phyloP scores from a whole-genome alignment of 1,140 invertebrate genomes.

The Bombus ignitus region DNA sequence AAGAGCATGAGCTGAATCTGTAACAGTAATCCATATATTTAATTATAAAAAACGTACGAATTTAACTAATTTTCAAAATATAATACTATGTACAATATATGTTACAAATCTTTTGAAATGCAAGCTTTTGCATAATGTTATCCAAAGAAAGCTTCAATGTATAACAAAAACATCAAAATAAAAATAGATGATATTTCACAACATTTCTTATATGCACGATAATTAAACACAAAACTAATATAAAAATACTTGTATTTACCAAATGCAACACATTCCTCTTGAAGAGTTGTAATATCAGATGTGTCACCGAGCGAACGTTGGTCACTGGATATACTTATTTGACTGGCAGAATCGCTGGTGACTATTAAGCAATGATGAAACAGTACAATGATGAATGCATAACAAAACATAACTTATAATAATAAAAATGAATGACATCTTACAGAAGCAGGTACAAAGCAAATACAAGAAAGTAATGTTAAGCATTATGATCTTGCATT shows the following conservation, averaged over 20 bases:
- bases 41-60: constrained; percentile 22
- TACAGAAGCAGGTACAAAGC: constrained; percentile 77
- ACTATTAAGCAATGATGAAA: constrained; percentile 81
- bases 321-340: constrained; percentile 83
- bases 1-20: constrained; percentile 92
- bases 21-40: constrained; percentile 66
- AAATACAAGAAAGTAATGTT: constrained; percentile 80
- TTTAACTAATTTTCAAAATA: constrained; percentile 5
- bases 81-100: neutral
- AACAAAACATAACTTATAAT: constrained; percentile 77
- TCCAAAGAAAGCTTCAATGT: constrained; percentile 37
- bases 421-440: constrained; percentile 70
- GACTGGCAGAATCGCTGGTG: constrained; percentile 82
- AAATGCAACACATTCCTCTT: constrained; percentile 80
- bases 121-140: constrained; percentile 38
- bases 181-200: constrained; percentile 37
- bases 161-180: constrained; percentile 61
- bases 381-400: constrained; percentile 77
- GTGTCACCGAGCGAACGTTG: constrained; percentile 80
- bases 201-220: constrained; percentile 21
- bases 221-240: constrained; percentile 64
- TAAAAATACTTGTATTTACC: constrained; percentile 78
- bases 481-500: constrained; percentile 60
- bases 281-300: constrained; percentile 81
- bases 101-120: constrained; percentile 27